phyloP scores from a whole-genome alignment of 2,113 vertebrate species.

The Oncorhynchus gorbuscha region DNA sequence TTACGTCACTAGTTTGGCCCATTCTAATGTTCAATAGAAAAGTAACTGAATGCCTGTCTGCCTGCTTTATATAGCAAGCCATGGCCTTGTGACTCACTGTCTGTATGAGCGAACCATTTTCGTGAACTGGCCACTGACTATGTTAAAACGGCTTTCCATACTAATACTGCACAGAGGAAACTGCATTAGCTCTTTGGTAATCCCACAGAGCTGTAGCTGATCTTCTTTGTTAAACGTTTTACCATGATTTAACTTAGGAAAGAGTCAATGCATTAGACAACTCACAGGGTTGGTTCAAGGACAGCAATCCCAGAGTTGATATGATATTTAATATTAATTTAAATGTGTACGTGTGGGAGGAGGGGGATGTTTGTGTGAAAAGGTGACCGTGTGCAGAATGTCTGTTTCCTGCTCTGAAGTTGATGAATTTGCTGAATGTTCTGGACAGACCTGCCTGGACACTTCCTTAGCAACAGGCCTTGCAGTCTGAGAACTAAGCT shows the following conservation, averaged over 20 bases:
- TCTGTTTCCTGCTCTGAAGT: slow-evolving; percentile 62
- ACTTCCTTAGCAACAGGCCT: slow-evolving; percentile 55
- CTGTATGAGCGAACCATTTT: too few relatives aligned
- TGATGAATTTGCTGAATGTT: slow-evolving; percentile 61
- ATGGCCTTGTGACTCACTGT: too few relatives aligned
- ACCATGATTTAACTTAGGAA: too few relatives aligned
- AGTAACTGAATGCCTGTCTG: too few relatives aligned
- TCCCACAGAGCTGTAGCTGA: neutral
- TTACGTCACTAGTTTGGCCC: too few relatives aligned
- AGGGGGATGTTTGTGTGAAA: slow-evolving; percentile 41
- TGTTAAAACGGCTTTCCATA: too few relatives aligned
- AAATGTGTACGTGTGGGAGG: neutral
- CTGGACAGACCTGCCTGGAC: slow-evolving; percentile 55
- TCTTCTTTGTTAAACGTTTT: neutral
- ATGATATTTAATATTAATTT: too few relatives aligned
- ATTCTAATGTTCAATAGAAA: too few relatives aligned
- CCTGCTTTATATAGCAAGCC: too few relatives aligned
- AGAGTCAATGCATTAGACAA: too few relatives aligned
- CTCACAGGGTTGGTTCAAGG: neutral
- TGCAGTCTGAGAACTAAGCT: slow-evolving; percentile 28
- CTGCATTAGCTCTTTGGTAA: slow-evolving; percentile 1
- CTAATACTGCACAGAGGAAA: neutral
- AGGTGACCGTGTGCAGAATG: slow-evolving; percentile 64
- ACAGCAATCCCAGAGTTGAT: neutral
- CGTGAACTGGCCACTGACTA: too few relatives aligned